These are phyloP conservation scores for Cryptocephalus moraei DNA, from an alignment of 2,888 invertebrate genomes.

Conservation along the genomic window DNA sequence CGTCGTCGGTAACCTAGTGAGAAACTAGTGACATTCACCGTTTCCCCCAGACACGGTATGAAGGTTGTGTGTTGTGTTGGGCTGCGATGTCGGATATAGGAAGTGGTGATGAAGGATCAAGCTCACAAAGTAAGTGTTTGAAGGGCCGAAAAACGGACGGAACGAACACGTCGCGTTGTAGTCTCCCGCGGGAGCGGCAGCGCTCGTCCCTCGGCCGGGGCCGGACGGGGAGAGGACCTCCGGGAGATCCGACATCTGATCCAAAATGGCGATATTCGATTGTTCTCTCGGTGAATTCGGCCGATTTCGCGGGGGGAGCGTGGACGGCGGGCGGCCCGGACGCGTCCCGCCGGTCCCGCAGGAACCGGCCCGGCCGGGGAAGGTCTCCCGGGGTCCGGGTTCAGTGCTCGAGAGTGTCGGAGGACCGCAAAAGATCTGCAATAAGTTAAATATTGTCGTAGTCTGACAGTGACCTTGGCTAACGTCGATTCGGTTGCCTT, in stretches of 20 bases:
- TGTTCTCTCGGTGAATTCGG: constrained; percentile 4
- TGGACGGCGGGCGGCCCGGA: too few species aligned
- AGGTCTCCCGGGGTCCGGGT: too few species aligned
- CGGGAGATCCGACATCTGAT: constrained; percentile 26
- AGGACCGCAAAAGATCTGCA: constrained; percentile 25
- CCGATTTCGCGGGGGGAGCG: too few species aligned
- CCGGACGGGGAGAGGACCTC: constrained; percentile 1
- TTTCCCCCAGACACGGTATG: neutral
- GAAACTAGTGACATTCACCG: constrained; percentile 19
- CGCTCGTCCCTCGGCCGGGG: too few species aligned
- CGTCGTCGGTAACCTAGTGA: neutral
- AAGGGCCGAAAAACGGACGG: neutral
- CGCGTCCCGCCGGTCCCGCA: too few species aligned
- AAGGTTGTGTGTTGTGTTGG: neutral
- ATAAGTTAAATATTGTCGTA: constrained; percentile 34
- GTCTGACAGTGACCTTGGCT: constrained; percentile 36
- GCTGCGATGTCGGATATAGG: constrained; percentile 66
- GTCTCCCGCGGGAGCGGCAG: too few species aligned
- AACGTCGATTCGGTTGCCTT: constrained; percentile 37
- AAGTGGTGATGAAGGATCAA: constrained; percentile 69
- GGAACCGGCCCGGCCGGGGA: too few species aligned
- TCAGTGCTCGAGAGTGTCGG: constrained; percentile 11
- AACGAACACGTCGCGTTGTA: too few species aligned
- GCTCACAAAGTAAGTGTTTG: constrained; percentile 64
- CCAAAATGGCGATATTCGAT: constrained; percentile 29